Base-by-base conservation (phyloP, 2,888 invertebrate genomes). In the Drosophila nigritarsus region DNA sequence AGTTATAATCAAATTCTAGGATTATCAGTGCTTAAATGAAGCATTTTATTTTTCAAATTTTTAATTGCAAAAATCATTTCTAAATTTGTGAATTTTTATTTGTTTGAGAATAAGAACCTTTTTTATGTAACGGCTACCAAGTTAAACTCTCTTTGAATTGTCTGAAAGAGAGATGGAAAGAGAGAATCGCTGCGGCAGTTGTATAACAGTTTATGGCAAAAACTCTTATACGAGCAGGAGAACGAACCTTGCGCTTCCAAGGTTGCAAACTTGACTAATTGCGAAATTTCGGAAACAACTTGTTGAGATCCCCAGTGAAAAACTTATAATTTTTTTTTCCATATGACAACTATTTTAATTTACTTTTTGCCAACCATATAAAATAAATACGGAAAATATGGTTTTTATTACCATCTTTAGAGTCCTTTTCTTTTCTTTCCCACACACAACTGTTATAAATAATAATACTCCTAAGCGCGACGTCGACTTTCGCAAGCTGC, bases 231-330 rank as follows among this genome's bases (percentile, higher is more conserved):
- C 68, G 18, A 11, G 4, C 8, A 68, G 20, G 9, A 27, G 45
- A 24, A 15, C 4, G 65, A 38, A 65, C 38, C n/a, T 32, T 13
- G 30, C 20, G 5, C 11, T 1, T 9, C 3, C 7, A 18, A n/a
- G 76, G 87, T 84, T 72, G 65, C 65, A 20, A 73, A 77, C 82
- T 77, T 42, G 62, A 63, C 86, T 83, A 69, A 30, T 62, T 24
- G 78, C 77, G 3, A 38, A 29, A 50, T 45, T 78, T 85, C 73
- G 73, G 74, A 77, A 74, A 77, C 88, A 82, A 87, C 86, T 85
- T 87, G 83, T 87, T 87, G 85, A 73, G 29, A 64, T 58, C 36
- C 2, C 34, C 42, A 34, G 15, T 18, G 11, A 36, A 36, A 36
- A 1, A 34, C 0, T 11, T 11, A 32, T 11, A 45, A 3, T 4